Conservation (phyloP, 2,888 invertebrate species). For the Resseliella maxima region DNA sequence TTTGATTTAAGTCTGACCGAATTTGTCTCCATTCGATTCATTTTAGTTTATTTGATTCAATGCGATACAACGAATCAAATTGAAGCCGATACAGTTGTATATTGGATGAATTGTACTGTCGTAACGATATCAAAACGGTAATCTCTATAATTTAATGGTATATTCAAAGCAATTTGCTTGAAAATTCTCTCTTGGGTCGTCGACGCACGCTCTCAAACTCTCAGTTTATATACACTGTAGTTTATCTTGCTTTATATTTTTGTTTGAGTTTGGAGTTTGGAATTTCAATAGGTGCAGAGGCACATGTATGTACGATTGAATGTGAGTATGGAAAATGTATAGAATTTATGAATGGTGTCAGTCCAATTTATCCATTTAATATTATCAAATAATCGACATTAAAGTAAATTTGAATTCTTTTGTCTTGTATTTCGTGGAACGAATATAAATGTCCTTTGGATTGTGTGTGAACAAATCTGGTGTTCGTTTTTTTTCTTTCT, state of each 20-base stretch:
- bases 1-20: conserved; percentile 20
- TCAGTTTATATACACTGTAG: background rate
- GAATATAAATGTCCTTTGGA: background rate
- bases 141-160: conserved; percentile 36
- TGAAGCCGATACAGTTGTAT: background rate
- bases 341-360: conserved; percentile 28
- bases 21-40: conserved; percentile 8
- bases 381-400: conserved; percentile 28
- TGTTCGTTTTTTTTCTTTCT: too few species aligned
- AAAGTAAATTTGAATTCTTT: background rate
- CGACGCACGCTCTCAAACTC: too few species aligned
- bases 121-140: background rate
- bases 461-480: too few species aligned
- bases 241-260: background rate
- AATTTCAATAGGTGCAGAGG: background rate
- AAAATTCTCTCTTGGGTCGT: background rate
- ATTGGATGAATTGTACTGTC: too few species aligned
- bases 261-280: background rate
- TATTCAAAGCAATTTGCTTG: background rate
- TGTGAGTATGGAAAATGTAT: background rate
- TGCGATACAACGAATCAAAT: background rate
- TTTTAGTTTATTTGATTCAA: background rate
- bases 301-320: background rate
- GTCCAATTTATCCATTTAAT: background rate
- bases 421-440: background rate